phyloP scores from a whole-genome alignment of 1,140 invertebrate species.

The Panagrolaimus sp. region DNA sequence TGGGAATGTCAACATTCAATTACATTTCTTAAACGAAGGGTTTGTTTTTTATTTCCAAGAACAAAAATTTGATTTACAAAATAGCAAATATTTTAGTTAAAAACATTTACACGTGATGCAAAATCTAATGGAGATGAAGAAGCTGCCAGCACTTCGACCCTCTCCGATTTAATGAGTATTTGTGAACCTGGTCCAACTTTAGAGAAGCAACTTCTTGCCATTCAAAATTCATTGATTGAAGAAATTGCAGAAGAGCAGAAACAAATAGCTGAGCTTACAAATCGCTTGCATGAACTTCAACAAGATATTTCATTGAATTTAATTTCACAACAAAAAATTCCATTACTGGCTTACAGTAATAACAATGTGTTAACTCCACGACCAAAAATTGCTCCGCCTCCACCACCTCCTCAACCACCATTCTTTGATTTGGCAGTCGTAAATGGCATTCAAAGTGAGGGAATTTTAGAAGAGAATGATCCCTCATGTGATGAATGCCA shows the following conservation, averaged over 20 bases:
- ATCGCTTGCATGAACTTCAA: not conserved
- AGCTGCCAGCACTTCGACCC: not conserved
- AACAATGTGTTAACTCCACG: not conserved
- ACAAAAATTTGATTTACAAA: too few relatives aligned
- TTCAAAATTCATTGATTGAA: not conserved
- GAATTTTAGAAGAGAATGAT: not conserved
- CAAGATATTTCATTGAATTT: not conserved
- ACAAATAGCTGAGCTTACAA: not conserved
- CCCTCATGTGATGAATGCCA: not conserved
- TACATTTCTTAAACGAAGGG: constrained; percentile 37
- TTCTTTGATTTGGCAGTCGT: not conserved
- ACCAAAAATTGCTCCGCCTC: not conserved
- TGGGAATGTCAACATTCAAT: constrained; percentile 44
- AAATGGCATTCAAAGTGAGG: not conserved
- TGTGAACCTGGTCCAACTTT: not conserved
- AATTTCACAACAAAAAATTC: not conserved
- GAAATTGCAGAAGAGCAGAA: not conserved
- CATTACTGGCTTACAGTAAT: not conserved
- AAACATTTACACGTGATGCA: not conserved
- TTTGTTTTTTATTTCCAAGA: constrained; percentile 15
- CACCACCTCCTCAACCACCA: not conserved
- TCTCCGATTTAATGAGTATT: not conserved
- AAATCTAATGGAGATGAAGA: not conserved
- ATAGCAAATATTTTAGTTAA: constrained; percentile 18
- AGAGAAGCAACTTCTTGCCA: not conserved